phyloP scores from a whole-genome alignment of 2,888 invertebrate genomes.

The Anthophora plumipes region DNA sequence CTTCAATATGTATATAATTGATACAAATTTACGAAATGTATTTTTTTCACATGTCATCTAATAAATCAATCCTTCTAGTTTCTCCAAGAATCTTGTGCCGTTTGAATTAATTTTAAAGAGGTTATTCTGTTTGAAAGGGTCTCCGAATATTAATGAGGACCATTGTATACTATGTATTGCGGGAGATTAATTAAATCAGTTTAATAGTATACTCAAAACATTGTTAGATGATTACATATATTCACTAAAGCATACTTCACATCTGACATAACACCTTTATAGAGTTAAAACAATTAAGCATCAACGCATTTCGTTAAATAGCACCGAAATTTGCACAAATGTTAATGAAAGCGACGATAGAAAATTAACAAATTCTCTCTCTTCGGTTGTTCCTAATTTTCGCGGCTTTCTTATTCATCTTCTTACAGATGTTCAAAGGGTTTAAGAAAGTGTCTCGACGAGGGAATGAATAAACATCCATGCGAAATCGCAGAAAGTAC shows the following conservation, averaged over 20 bases:
- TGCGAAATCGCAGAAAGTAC: not conserved
- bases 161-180: too few relatives aligned
- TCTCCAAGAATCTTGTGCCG: too few relatives aligned
- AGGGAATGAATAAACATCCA: conserved; percentile 34
- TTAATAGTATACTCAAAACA: too few relatives aligned
- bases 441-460: conserved; percentile 10
- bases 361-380: conserved; percentile 17
- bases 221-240: too few relatives aligned
- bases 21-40: too few relatives aligned
- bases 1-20: too few relatives aligned
- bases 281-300: not conserved
- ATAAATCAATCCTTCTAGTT: too few relatives aligned
- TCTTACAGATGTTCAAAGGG: conserved; percentile 28
- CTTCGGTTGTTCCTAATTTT: conserved; percentile 33
- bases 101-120: too few relatives aligned
- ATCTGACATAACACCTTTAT: not conserved
- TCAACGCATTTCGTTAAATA: not conserved
- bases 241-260: not conserved
- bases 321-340: conserved; percentile 26
- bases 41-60: too few relatives aligned
- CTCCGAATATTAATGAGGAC: too few relatives aligned
- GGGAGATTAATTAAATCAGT: too few relatives aligned
- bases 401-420: conserved; percentile 8
- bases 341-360: conserved; percentile 16
- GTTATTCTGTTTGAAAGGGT: too few relatives aligned